These are phyloP conservation scores for Podarcis muralis DNA, from an alignment of 2,113 vertebrate species.

Conservation along the genomic window DNA sequence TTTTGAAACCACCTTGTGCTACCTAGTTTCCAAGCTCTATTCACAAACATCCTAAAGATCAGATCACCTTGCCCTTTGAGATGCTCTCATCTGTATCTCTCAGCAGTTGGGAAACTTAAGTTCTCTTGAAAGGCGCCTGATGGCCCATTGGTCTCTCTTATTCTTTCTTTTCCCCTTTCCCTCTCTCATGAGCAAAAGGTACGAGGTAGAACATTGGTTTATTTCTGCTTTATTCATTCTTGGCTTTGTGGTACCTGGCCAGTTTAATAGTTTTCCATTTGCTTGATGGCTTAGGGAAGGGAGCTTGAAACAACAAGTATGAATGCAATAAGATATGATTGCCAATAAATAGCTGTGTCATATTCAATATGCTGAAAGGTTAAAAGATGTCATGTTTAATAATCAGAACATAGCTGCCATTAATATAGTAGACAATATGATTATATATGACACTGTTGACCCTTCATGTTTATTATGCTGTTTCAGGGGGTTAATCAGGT, in stretches of 20 bases:
- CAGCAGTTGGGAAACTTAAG: no score
- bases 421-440: background rate
- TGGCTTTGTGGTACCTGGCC: background rate
- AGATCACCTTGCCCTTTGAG: background rate
- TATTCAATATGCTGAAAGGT: background rate
- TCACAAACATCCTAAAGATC: background rate
- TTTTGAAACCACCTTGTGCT: no score
- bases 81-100: background rate
- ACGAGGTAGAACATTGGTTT: background rate
- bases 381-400: background rate
- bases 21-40: background rate
- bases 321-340: background rate
- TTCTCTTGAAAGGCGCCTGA: background rate
- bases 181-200: background rate
- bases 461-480: background rate
- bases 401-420: background rate
- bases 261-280: background rate
- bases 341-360: background rate
- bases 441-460: background rate
- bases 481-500: slow-evolving; percentile 21
- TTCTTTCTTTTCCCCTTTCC: background rate
- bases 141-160: background rate
- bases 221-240: background rate
- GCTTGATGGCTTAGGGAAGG: rapidly evolving
- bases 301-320: background rate